Evolutionary conservation across 2,113 vertebrate species (phyloP).

Genomic region (Cettia cetti): DNA sequence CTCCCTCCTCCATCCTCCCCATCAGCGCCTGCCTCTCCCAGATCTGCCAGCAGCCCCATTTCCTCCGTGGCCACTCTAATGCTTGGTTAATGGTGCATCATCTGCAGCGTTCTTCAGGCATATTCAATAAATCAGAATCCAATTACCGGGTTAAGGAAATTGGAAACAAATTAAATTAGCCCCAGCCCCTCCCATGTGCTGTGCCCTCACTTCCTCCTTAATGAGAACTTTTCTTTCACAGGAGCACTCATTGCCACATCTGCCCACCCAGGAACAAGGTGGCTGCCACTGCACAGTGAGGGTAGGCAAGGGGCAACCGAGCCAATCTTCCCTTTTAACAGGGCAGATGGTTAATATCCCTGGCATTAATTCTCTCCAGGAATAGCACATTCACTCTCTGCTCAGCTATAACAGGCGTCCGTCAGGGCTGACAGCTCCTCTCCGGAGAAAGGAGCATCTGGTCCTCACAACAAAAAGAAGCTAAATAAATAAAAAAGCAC

Average conservation of each 20-base stretch:
- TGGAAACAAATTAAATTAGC: constrained; percentile 74
- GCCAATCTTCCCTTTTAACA: background rate
- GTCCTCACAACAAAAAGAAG: constrained; percentile 15
- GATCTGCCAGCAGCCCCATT: background rate
- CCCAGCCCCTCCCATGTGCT: constrained; percentile 48
- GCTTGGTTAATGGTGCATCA: constrained; percentile 56
- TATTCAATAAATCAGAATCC: constrained; percentile 74
- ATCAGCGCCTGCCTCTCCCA: background rate
- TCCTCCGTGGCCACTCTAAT: background rate
- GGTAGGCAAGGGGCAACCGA: background rate
- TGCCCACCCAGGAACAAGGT: background rate
- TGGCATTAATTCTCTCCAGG: constrained; percentile 40
- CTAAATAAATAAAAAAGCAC: constrained; percentile 21
- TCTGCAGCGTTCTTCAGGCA: constrained; percentile 5
- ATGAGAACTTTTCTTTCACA: constrained; percentile 39
- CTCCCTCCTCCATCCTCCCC: background rate
- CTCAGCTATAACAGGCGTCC: constrained; percentile 39
- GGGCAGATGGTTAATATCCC: constrained; percentile 55
- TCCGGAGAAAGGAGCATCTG: constrained; percentile 45
- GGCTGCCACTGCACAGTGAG: background rate
- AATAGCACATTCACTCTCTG: background rate
- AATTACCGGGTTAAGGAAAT: constrained; percentile 71
- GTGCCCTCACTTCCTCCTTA: constrained; percentile 56
- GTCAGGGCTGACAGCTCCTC: constrained; percentile 46
- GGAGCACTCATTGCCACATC: background rate